These are phyloP conservation scores for Tholera decimalis DNA, from an alignment of 2,888 invertebrate genomes.

Conservation along the genomic window DNA sequence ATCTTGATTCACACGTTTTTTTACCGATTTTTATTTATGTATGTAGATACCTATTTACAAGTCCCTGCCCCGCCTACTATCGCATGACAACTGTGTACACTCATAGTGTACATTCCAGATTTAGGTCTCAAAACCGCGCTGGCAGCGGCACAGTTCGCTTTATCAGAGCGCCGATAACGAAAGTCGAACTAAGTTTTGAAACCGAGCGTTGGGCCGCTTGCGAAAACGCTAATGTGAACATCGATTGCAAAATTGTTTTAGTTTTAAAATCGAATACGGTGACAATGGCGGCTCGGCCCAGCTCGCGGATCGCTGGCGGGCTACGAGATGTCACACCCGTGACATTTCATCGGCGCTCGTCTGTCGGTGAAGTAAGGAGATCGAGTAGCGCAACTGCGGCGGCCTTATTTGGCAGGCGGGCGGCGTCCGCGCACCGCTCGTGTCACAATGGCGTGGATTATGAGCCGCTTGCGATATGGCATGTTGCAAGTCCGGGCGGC, in stretches of 20 bases:
- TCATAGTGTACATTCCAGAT: conserved; percentile 71
- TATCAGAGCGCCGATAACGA: conserved; percentile 90
- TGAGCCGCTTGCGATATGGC: conserved; percentile 90
- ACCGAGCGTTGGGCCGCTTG: conserved; percentile 90
- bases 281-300: conserved; percentile 72
- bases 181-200: conserved; percentile 90
- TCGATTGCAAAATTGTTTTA: conserved; percentile 91
- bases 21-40: conserved; percentile 35
- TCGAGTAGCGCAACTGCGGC: conserved; percentile 81
- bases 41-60: conserved; percentile 35
- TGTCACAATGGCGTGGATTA: conserved; percentile 90
- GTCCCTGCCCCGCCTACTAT: conserved; percentile 40
- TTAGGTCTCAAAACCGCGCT: conserved; percentile 88
- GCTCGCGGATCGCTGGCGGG: conserved; percentile 60
- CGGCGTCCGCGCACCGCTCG: conserved; percentile 77
- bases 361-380: conserved; percentile 79
- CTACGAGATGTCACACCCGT: conserved; percentile 64
- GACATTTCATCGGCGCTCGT: conserved; percentile 70
- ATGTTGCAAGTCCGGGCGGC: conserved; percentile 90
- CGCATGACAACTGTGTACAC: conserved; percentile 52
- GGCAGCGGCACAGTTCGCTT: conserved; percentile 86
- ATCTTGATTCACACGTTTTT: conserved; percentile 37
- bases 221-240: conserved; percentile 92
- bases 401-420: conserved; percentile 87
- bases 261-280: conserved; percentile 88